Evolutionary conservation across 1,140 invertebrate genomes (phyloP), one percentile per base, ranked within the genome.

Genomic region (Charaxes varanes): DNA sequence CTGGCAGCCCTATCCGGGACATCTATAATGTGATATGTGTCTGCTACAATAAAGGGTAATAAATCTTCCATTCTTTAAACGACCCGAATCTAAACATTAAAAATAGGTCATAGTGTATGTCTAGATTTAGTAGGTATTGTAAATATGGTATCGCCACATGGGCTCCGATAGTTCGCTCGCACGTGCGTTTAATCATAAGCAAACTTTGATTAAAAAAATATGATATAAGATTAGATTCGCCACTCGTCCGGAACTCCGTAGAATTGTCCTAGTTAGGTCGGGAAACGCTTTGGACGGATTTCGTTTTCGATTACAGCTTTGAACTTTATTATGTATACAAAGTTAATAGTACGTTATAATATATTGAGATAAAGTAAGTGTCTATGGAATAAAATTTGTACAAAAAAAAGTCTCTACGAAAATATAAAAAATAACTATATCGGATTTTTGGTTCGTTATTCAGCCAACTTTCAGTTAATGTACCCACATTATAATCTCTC

Each of bases 111-210:
- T 35, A 22, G 26, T 28, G 37, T 28, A 41, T 41, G 38, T 44
- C 24, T 44, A 31, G 8, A 14, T 31, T 2, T 47, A 27, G 40
- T 41, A 32, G 35, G 35, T 51, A 50, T 46, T 58, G 43, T 44
- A 50, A 59, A 49, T 60, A 52, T 43, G 22, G 41, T 46, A 57
- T 52, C 38, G 16, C 28, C 41, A 53, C 55, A 62, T 54, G 54
- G 23, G 42, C 31, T 41, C 18, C 12, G 10, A 33, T 30, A 8
- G 16, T 27, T 32, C 17, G 24, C 38, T 41, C 69, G 62, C 77
- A 81, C 77, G 71, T 76, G 77, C 62, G 55, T 62, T 55, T 68
- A 69, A 73, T 79, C 70, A 68, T 35, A 40, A 44, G 31, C 10
- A 42, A 42, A 42, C 23, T 21, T 31, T 41, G 22, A 32, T 36